Evolutionary conservation across 92 coral and sea anemone genomes (phyloP).

Genomic region (Palythoa grandis): DNA sequence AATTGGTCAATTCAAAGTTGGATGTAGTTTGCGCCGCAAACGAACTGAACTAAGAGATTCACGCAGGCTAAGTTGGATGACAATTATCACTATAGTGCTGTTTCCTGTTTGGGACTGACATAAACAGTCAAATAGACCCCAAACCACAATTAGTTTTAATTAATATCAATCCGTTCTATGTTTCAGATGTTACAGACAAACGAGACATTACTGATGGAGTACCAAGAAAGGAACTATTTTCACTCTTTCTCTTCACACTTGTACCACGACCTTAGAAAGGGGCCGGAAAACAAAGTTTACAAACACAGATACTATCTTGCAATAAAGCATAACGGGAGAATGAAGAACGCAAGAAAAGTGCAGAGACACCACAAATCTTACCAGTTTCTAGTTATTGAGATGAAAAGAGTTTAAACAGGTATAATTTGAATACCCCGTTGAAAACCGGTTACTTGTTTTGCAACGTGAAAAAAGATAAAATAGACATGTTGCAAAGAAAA

Average conservation of each 20-base stretch:
- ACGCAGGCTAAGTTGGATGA: too few relatives aligned
- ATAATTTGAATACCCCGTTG: not conserved
- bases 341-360: constrained; percentile 59
- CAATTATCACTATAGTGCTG: too few relatives aligned
- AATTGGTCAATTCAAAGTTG: too few relatives aligned
- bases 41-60: too few relatives aligned
- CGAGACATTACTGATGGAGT: constrained; percentile 52
- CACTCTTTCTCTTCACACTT: constrained; percentile 57
- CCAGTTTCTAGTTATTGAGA: constrained; percentile 59
- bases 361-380: constrained; percentile 59
- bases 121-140: too few relatives aligned
- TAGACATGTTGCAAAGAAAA: not conserved
- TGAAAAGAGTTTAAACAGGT: not conserved
- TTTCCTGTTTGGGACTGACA: too few relatives aligned
- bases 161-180: not conserved
- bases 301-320: constrained; percentile 53
- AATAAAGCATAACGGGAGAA: constrained; percentile 58
- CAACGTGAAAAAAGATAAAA: not conserved
- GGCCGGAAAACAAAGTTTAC: constrained; percentile 31
- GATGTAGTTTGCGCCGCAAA: too few relatives aligned
- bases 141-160: too few relatives aligned
- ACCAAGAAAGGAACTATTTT: constrained; percentile 42
- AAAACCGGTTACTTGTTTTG: too few relatives aligned
- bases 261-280: constrained; percentile 18
- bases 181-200: constrained; percentile 48